Base-by-base conservation (phyloP, 2,888 invertebrate genomes). In the Lamellibrachia satsuma region DNA sequence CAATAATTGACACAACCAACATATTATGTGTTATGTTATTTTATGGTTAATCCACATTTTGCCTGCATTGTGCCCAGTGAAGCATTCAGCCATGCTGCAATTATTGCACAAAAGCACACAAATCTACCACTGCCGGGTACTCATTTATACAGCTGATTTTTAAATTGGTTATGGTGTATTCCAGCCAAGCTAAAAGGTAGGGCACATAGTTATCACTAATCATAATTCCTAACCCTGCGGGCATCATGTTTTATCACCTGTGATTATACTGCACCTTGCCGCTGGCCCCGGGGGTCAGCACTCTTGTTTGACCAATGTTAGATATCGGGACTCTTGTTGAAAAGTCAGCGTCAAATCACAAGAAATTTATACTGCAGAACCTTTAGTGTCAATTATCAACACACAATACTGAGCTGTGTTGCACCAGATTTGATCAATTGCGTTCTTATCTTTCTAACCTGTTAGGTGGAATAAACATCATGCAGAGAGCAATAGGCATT, bases 261-360 rank as follows among this genome's bases (percentile, higher is more conserved):
- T 75, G 75, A n/a, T 6, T n/a, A 75, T 22, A 75, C 75, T 22
- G 75, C 75, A 75, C 75, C 75, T n/a, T 22, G 22, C n/a, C 6
- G 75, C n/a, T 75, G n/a, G n/a, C 75, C 75, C 22, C 6, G 75
- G 15, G 75, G 75, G 75, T 75, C 75, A 75, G 6, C 75, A 75
- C 75, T 22, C n/a, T 75, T 75, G n/a, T 75, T 75, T 15, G 75
- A 75, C 75, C 75, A 75, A 75, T 75, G 75, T 75, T 75, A 75
- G 75, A 75, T 75, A 75, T 75, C 75, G 22, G 22, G 75, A 75
- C 75, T 75, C 15, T 4, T 22, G 75, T 75, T 75, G 22, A 75
- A 75, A 75, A 75, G 75, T 75, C 75, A 15, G 75, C 75, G 3
- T 15, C 75, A 22, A 22, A 75, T 75, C 75, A 75, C 75, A 22